Evolutionary conservation across 2,888 invertebrate genomes (phyloP).

Genomic region (Eledona agricola): DNA sequence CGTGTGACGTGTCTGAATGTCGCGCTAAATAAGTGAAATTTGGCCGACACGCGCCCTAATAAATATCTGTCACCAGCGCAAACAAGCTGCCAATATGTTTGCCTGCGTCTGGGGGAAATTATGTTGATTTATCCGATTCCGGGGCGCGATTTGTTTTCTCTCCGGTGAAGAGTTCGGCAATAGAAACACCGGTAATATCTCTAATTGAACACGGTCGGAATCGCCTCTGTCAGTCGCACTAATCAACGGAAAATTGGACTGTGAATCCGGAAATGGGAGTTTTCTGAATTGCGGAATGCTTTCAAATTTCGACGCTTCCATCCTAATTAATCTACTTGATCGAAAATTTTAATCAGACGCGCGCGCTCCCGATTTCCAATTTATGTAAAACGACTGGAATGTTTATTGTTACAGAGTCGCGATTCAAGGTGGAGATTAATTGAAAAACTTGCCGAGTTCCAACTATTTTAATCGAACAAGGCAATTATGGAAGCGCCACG

Average conservation of each 20-base stretch:
- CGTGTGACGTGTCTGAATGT: too few species aligned
- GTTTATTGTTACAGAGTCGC: constrained; percentile 37
- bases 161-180: constrained; percentile 1
- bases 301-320: constrained; percentile 42
- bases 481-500: neutral
- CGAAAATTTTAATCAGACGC: constrained; percentile 42
- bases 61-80: too few species aligned
- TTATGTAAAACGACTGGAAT: constrained; percentile 39
- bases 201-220: constrained; percentile 43
- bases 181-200: constrained; percentile 38
- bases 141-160: neutral
- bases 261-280: constrained; percentile 51
- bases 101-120: too few species aligned
- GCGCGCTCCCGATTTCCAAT: constrained; percentile 38
- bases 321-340: constrained; percentile 42
- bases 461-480: constrained; percentile 24
- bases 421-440: constrained; percentile 23
- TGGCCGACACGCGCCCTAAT: too few species aligned
- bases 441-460: constrained; percentile 26
- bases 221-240: constrained; percentile 42
- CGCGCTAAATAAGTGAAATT: too few species aligned
- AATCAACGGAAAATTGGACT: constrained; percentile 51
- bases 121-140: too few species aligned
- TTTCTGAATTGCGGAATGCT: constrained; percentile 51
- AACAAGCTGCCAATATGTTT: too few species aligned